These are phyloP conservation scores for Helleia helle DNA, from an alignment of 2,888 invertebrate genomes.

Conservation along the genomic window DNA sequence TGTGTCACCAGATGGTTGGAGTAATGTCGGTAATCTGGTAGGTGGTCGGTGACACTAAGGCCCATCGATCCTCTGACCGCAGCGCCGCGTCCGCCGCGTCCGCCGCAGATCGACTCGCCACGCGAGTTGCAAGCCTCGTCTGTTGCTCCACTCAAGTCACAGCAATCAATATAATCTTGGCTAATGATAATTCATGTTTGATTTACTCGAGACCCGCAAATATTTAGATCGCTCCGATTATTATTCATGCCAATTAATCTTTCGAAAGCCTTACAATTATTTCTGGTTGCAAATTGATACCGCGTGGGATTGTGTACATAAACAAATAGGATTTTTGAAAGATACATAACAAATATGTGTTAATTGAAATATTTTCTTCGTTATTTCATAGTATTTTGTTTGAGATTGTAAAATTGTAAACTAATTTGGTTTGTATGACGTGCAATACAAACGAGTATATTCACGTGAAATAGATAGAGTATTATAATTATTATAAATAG, in stretches of 20 bases:
- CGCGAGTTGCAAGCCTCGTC: neutral
- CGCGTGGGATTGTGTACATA: constrained; percentile 4
- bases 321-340: neutral
- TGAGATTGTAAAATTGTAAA: too few species aligned
- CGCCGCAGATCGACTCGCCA: neutral
- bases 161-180: constrained; percentile 3
- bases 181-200: constrained; percentile 6
- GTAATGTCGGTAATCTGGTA: neutral
- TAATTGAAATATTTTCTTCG: too few species aligned
- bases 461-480: too few species aligned
- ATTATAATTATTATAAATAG: too few species aligned
- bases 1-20: too few species aligned
- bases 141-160: too few species aligned
- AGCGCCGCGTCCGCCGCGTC: neutral
- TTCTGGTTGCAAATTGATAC: constrained; percentile 2
- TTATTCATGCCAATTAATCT: constrained; percentile 9
- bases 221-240: constrained; percentile 7
- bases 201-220: neutral
- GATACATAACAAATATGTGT: neutral
- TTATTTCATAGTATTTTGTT: too few species aligned
- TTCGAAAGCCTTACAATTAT: constrained; percentile 5
- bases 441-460: too few species aligned
- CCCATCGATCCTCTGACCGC: neutral
- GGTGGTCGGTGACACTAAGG: neutral
- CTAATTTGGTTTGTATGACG: too few species aligned